phyloP scores from a whole-genome alignment of 1,140 invertebrate genomes.

The Hetaerina americana region DNA sequence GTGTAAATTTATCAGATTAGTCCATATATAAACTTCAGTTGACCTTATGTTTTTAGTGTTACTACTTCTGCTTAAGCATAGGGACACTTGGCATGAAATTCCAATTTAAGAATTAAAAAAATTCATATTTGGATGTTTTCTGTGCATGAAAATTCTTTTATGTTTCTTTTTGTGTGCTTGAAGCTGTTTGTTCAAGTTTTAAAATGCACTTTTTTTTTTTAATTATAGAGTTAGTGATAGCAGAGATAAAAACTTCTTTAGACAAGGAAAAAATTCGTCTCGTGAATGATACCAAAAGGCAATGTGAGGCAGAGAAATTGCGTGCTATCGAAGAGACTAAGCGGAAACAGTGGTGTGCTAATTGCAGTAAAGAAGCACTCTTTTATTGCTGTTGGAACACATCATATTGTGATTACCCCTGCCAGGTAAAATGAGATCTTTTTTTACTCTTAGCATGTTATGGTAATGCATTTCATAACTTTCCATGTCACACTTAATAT shows the following conservation, averaged over 20 bases:
- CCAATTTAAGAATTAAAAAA: no score
- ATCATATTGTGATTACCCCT: constrained; percentile 77
- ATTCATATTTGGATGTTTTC: no score
- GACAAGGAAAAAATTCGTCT: constrained; percentile 49
- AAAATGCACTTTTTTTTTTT: background rate
- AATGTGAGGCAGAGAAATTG: constrained; percentile 46
- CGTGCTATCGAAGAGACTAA: constrained; percentile 61
- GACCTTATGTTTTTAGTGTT: no score
- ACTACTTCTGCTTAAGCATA: no score
- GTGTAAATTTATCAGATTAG: no score
- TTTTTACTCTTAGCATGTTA: background rate
- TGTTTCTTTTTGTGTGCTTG: no score
- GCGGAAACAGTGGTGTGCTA: constrained; percentile 76
- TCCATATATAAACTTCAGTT: no score
- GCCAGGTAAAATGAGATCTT: constrained; percentile 37
- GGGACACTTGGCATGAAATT: no score
- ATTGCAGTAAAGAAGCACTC: constrained; percentile 71
- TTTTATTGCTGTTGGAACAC: constrained; percentile 95
- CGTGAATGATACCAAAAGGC: constrained; percentile 41
- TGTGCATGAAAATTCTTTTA: no score
- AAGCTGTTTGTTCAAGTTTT: no score
- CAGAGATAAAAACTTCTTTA: constrained; percentile 49
- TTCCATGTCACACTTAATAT: no score
- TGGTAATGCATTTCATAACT: no score
- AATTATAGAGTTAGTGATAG: constrained; percentile 29